Evolutionary conservation across 2,797 vertebrate species (phyloP).

Genomic region (Ambastaia sidthimunki): DNA sequence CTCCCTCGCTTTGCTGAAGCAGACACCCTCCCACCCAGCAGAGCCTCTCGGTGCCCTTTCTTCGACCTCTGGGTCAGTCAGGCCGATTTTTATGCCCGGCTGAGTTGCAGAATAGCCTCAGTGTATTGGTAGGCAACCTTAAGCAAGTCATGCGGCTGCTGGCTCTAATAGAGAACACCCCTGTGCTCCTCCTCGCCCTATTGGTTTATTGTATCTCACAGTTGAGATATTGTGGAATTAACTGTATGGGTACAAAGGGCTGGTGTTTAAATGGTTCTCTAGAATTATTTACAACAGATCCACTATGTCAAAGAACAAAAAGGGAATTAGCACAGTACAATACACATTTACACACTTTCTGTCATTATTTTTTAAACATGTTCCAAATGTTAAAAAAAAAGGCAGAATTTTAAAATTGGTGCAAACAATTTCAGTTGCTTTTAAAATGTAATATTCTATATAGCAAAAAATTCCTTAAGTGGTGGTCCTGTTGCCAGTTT

Average conservation of each 20-base stretch:
- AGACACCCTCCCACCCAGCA: slow-evolving; percentile 66
- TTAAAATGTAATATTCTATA: too few relatives aligned
- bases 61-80: slow-evolving; percentile 71
- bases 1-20: slow-evolving; percentile 71
- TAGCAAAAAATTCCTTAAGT: too few relatives aligned
- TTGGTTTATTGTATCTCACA: slow-evolving; percentile 49
- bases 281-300: neutral
- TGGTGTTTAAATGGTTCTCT: neutral
- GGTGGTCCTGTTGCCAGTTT: too few relatives aligned
- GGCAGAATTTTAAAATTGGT: too few relatives aligned
- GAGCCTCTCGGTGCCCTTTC: slow-evolving; percentile 63
- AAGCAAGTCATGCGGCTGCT: slow-evolving; percentile 74
- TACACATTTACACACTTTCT: neutral
- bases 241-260: neutral
- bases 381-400: too few relatives aligned
- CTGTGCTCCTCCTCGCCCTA: slow-evolving; percentile 62
- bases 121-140: slow-evolving; percentile 72
- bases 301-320: neutral
- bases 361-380: too few relatives aligned
- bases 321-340: neutral
- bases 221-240: slow-evolving; percentile 53
- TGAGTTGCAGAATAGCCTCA: slow-evolving; percentile 75
- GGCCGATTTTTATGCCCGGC: slow-evolving; percentile 79
- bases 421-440: too few relatives aligned
- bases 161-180: slow-evolving; percentile 73